A percentile compares a stretch with the other conserved stretches of the same genome.
phyloP scores from a whole-genome alignment of 2,113 vertebrate genomes.

The Marcusenius ussheri region DNA sequence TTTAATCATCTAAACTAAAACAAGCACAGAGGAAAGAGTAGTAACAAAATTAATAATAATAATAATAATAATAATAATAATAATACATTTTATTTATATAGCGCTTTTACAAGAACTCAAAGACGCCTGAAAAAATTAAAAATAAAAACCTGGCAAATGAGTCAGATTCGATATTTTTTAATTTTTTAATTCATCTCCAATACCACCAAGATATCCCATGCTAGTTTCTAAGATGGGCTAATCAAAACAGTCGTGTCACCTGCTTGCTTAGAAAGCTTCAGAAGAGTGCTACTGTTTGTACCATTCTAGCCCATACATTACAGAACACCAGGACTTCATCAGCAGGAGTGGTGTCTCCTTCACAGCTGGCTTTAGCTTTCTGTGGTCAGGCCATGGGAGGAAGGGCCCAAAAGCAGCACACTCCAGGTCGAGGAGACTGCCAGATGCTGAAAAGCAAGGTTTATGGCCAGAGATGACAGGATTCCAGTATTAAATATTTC shows the following conservation, averaged over 20 bases:
- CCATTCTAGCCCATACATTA: neutral
- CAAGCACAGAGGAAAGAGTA: neutral
- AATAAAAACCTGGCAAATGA: neutral
- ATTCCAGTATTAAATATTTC: slow-evolving; percentile 36
- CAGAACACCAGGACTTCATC: neutral
- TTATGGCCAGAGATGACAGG: slow-evolving; percentile 34
- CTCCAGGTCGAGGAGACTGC: slow-evolving; percentile 36
- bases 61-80: neutral
- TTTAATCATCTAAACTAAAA: neutral
- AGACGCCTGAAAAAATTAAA: neutral
- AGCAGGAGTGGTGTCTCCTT: neutral
- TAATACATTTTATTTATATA: no score
- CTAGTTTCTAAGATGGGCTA: neutral
- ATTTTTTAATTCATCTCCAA: neutral
- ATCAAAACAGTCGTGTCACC: neutral
- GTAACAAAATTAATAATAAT: neutral
- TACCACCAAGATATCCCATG: neutral
- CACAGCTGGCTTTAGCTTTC: slow-evolving; percentile 25
- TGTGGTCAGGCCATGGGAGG: slow-evolving; percentile 6
- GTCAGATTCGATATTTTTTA: neutral
- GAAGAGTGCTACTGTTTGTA: neutral
- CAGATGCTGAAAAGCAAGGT: slow-evolving; percentile 26
- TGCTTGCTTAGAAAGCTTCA: neutral
- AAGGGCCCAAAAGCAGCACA: slow-evolving; percentile 23
- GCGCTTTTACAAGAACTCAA: no score